Percentiles rank a stretch among this genome's conserved stretches.
These are phyloP conservation scores for Axea sp. DNA, from an alignment of 2,888 invertebrate species.

Conservation along the genomic window DNA sequence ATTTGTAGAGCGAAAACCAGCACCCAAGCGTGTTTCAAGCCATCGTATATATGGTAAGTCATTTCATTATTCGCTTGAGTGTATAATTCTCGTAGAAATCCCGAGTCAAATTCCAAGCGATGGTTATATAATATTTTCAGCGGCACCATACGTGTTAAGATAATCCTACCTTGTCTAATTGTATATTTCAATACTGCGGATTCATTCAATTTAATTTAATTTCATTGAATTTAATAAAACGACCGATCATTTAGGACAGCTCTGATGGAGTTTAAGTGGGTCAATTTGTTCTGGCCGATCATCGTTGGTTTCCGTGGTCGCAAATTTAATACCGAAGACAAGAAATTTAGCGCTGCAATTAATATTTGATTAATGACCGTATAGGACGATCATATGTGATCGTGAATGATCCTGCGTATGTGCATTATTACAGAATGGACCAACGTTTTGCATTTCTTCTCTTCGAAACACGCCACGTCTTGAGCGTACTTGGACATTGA, in stretches of 20 bases:
- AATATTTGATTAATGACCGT: constrained; percentile 58
- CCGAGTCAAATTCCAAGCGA: constrained; percentile 8
- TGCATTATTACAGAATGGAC: too few relatives aligned
- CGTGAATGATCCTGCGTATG: too few relatives aligned
- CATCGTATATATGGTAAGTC: constrained; percentile 20
- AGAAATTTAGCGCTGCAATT: constrained; percentile 48
- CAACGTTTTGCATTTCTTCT: too few relatives aligned
- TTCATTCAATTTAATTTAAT: constrained; percentile 23
- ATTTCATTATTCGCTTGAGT: constrained; percentile 30
- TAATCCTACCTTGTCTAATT: constrained; percentile 19
- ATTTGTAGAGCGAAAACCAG: constrained; percentile 21
- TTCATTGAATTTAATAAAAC: constrained; percentile 20
- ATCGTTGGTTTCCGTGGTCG: constrained; percentile 13
- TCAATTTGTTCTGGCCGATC: constrained; percentile 25
- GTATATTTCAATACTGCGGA: constrained; percentile 24
- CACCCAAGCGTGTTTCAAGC: constrained; percentile 11
- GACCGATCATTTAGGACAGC: neutral
- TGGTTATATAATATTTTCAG: constrained; percentile 21
- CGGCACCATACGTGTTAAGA: constrained; percentile 11
- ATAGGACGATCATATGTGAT: too few relatives aligned
- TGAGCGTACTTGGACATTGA: constrained; percentile 29
- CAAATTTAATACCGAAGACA: constrained; percentile 24
- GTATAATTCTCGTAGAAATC: constrained; percentile 14
- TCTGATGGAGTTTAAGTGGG: constrained; percentile 17
- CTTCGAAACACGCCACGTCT: neutral